Percentiles rank a stretch among this genome's conserved stretches.
These are phyloP conservation scores for Sebastes fasciatus DNA, from an alignment of 2,113 vertebrate genomes.

Conservation along the genomic window DNA sequence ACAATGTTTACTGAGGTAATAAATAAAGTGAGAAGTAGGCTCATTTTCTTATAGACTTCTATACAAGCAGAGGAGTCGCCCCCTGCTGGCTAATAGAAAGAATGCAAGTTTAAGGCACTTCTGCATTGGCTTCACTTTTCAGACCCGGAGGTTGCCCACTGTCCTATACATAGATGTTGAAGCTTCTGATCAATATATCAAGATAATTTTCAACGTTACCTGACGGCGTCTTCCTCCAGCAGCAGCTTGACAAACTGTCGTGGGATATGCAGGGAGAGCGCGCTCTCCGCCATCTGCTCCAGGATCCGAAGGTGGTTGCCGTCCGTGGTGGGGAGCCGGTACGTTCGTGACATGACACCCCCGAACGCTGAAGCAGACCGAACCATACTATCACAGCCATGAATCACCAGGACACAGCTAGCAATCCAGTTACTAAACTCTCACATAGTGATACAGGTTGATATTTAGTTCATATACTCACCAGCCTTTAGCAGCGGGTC, in stretches of 20 bases:
- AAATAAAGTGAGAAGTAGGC: no score
- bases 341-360: conserved; percentile 95
- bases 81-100: no score
- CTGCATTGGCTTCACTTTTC: no score
- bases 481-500: conserved; percentile 94
- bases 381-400: background rate
- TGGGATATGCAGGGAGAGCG: conserved; percentile 93
- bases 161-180: background rate
- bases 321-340: conserved; percentile 96
- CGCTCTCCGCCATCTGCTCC: conserved; percentile 98
- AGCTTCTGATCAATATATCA: background rate
- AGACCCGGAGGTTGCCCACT: no score
- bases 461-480: conserved; percentile 69
- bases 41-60: no score
- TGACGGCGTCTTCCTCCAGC: conserved; percentile 96
- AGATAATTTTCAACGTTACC: conserved; percentile 78
- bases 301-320: conserved; percentile 96
- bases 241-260: conserved; percentile 97
- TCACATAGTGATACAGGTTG: background rate
- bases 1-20: no score
- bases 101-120: no score
- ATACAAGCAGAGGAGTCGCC: no score
- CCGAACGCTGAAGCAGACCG: conserved; percentile 88
- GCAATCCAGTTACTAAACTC: background rate
- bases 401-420: background rate